Evolutionary conservation across 1,140 invertebrate species (phyloP).

Genomic region (Antheraea pernyi): DNA sequence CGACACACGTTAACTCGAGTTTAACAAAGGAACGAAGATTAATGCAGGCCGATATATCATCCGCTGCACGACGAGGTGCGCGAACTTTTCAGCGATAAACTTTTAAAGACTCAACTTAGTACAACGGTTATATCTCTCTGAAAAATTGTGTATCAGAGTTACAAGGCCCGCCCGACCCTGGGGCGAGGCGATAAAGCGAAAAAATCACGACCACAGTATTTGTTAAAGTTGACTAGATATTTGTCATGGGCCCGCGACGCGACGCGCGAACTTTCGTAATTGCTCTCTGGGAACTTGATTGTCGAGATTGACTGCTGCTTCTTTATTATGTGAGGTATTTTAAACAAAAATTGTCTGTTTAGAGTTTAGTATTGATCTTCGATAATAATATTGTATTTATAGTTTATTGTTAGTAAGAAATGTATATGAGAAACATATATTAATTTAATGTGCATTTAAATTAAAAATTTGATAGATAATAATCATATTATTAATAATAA

Average conservation of each 20-base stretch:
- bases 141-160: constrained; percentile 69
- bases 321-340: neutral
- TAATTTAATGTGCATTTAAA: neutral
- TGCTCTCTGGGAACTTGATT: constrained; percentile 44
- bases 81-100: constrained; percentile 67
- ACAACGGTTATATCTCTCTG: constrained; percentile 61
- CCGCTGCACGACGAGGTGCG: constrained; percentile 52
- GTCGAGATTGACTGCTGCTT: constrained; percentile 7
- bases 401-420: neutral
- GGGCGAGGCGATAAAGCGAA: constrained; percentile 61
- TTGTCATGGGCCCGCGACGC: constrained; percentile 57
- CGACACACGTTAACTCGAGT: constrained; percentile 42
- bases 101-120: constrained; percentile 73
- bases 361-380: neutral
- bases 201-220: constrained; percentile 61
- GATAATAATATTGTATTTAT: neutral
- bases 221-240: constrained; percentile 69
- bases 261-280: constrained; percentile 63
- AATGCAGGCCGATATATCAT: constrained; percentile 67
- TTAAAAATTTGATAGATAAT: too few species aligned
- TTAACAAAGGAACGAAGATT: constrained; percentile 55
- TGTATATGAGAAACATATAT: too few species aligned
- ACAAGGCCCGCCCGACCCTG: constrained; percentile 52
- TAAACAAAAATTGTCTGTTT: neutral
- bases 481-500: too few species aligned